Evolutionary conservation across 2,888 invertebrate species (phyloP).

Genomic region (Carterocephalus palaemon): DNA sequence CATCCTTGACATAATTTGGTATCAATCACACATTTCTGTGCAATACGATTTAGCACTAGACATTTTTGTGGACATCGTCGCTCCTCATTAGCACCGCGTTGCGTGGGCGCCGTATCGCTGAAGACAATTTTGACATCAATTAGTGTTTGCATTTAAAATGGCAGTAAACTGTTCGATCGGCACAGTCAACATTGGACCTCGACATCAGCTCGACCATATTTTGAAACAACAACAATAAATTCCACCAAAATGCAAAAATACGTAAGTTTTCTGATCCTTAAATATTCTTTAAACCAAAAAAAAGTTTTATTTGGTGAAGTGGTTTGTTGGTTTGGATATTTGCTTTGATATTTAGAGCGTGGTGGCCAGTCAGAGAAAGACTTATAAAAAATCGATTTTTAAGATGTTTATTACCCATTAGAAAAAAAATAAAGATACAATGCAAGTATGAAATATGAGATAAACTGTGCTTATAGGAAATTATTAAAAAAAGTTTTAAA

Average conservation of each 20-base stretch:
- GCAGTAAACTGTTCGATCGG: slow-evolving; percentile 29
- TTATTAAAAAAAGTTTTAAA: too few species aligned
- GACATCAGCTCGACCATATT: slow-evolving; percentile 37
- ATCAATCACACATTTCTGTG: slow-evolving; percentile 29
- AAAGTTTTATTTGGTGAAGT: background rate
- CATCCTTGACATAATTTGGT: slow-evolving; percentile 24
- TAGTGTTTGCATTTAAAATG: slow-evolving; percentile 54
- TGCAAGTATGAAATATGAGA: too few species aligned
- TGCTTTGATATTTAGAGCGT: too few species aligned
- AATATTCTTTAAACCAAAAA: too few species aligned
- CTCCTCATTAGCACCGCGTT: slow-evolving; percentile 64
- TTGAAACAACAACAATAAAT: slow-evolving; percentile 29
- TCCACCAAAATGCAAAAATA: slow-evolving; percentile 55
- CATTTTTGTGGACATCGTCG: slow-evolving; percentile 46
- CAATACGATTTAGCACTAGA: slow-evolving; percentile 39
- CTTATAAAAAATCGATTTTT: too few species aligned
- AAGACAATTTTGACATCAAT: slow-evolving; percentile 58
- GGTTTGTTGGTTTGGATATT: too few species aligned
- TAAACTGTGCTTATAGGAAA: too few species aligned
- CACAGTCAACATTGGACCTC: slow-evolving; percentile 50
- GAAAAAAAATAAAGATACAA: too few species aligned
- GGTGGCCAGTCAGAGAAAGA: too few species aligned
- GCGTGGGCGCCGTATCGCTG: slow-evolving; percentile 37
- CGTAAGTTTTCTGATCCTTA: slow-evolving; percentile 44
- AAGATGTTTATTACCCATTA: too few species aligned